phyloP scores from a whole-genome alignment of 53 echinoderm and acorn worm species.

The Mesocentrotus franciscanus region DNA sequence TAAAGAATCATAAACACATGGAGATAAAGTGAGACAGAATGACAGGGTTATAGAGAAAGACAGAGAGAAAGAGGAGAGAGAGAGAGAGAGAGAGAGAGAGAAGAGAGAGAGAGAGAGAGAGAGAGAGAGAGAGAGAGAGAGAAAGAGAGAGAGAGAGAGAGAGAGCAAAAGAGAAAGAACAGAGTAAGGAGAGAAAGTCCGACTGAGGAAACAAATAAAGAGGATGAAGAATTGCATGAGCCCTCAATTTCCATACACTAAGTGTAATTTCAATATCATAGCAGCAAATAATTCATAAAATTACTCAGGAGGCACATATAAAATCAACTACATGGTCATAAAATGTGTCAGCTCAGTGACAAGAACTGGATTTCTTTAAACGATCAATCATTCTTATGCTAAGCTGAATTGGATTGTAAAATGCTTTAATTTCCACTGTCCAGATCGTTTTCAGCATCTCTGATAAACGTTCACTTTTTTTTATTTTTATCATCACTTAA shows the following conservation, averaged over 20 bases:
- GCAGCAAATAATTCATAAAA: constrained; percentile 8
- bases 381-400: neutral
- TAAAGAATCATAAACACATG: no score
- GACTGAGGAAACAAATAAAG: neutral
- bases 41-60: neutral
- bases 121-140: no score
- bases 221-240: neutral
- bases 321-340: neutral
- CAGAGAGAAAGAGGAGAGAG: no score
- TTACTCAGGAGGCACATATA: neutral
- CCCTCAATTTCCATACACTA: neutral
- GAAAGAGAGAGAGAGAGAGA: neutral
- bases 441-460: no score
- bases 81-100: no score
- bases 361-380: no score
- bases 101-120: no score
- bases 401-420: neutral
- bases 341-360: neutral
- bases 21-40: no score
- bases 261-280: neutral
- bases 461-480: no score
- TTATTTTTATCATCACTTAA: no score
- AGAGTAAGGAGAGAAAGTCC: neutral
- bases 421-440: no score
- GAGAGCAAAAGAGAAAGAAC: neutral